Base-by-base conservation (phyloP, 37 sponge, comb jelly and placozoan genomes). In the Halisarca cf. caerulea region DNA sequence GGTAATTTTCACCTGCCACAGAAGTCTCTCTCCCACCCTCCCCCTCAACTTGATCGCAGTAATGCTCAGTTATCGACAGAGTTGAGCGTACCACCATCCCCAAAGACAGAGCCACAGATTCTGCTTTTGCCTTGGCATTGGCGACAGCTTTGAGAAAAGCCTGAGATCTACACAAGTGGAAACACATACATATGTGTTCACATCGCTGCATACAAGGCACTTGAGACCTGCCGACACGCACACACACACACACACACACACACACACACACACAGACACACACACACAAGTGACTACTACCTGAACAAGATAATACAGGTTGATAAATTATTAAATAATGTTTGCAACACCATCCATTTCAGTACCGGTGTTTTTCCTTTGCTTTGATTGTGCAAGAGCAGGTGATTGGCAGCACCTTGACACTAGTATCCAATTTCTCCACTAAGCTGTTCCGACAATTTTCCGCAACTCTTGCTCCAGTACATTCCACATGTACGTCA, bases 351-450 rank as follows among this genome's bases (percentile, higher is more conserved):
- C n/a, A n/a, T n/a, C 32, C 3, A 39, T 71, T 8, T 17, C 40
- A 42, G 2, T 17, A 74, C 77, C 77, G 38, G 32, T 36, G 21
- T 40, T 23, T 36, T n/a, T 74, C 77, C 45, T 74, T 74, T 37
- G 77, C 77, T 44, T 43, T 74, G 7, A 2, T n/a, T 36, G 77
- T 44, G 44, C 36, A 44, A 14, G 42, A 23, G 45, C 77, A 74
- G 1, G 15, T 1, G 41, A 74, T 74, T 17, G 42, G 77, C 24
- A 37, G 36, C 41, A 74, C 24, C 44, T 74, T 74, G 24, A 74
- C 77, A 74, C 45, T 74, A 7, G 73, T 30, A 6, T 74, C 77
- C 45, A 74, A 43, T 43, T 74, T 74, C 77, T 74, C 77, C 2
- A 74, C 24, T 21, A 74, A 15, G 18, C 36, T 23, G 44, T 74